These are phyloP conservation scores for Gadus chalcogrammus DNA, from an alignment of 2,113 vertebrate genomes.

Conservation along the genomic window DNA sequence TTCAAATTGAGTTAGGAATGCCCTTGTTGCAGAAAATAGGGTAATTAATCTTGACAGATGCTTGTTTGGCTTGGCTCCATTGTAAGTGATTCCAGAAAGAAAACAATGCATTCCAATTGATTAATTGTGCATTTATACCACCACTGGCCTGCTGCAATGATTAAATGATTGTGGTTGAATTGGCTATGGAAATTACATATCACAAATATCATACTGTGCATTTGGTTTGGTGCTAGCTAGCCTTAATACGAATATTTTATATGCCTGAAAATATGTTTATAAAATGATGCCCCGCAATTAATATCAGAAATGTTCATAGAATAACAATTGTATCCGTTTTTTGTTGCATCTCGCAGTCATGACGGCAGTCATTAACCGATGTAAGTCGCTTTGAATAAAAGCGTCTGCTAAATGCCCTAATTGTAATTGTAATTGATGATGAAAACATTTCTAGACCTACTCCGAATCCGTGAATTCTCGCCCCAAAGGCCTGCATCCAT, in stretches of 20 bases:
- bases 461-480: slow-evolving; percentile 1
- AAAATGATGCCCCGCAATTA: too few species aligned
- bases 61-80: slow-evolving; percentile 51
- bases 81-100: slow-evolving; percentile 33
- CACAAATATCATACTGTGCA: slow-evolving; percentile 22
- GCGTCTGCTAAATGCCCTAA: too few species aligned
- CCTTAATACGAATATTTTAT: too few species aligned
- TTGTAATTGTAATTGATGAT: too few species aligned
- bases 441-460: background rate
- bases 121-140: slow-evolving; percentile 60
- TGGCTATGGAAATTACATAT: slow-evolving; percentile 30
- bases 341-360: too few species aligned
- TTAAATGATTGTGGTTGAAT: slow-evolving; percentile 25
- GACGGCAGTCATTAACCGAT: too few species aligned
- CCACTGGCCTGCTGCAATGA: slow-evolving; percentile 31
- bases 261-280: too few species aligned
- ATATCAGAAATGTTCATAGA: too few species aligned
- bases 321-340: too few species aligned
- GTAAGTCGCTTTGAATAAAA: too few species aligned
- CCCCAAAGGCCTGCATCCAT: slow-evolving; percentile 4
- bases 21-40: slow-evolving; percentile 38
- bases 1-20: slow-evolving; percentile 35
- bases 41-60: slow-evolving; percentile 55
- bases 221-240: slow-evolving; percentile 12
- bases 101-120: slow-evolving; percentile 53